Conservation (phyloP, 2,888 invertebrate species). For the Polyploca ridens region DNA sequence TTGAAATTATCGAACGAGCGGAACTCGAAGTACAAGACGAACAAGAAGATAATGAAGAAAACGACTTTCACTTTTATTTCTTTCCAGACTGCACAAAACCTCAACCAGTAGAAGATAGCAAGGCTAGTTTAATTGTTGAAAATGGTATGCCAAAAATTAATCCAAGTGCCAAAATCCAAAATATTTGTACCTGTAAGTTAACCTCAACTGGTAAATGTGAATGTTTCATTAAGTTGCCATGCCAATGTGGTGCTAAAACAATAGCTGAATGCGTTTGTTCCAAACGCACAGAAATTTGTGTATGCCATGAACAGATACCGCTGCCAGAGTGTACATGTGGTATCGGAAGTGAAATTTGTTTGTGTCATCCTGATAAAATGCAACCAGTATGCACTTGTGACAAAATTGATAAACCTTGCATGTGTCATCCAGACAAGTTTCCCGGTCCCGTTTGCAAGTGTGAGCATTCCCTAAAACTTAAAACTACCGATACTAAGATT, state of each 20-base stretch:
- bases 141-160: conserved; percentile 72
- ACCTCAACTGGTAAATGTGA: conserved; percentile 60
- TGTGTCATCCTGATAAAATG: conserved; percentile 61
- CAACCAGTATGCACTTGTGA: conserved; percentile 61
- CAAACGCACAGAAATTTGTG: conserved; percentile 57
- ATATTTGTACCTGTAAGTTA: conserved; percentile 55
- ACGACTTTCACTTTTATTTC: conserved; percentile 75
- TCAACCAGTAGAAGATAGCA: conserved; percentile 47
- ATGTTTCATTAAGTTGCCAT: conserved; percentile 63
- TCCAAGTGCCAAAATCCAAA: conserved; percentile 36
- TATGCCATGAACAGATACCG: conserved; percentile 58
- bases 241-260: conserved; percentile 66
- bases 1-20: conserved; percentile 46
- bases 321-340: conserved; percentile 61
- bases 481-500: conserved; percentile 1
- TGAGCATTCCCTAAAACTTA: conserved; percentile 50
- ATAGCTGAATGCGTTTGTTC: conserved; percentile 60
- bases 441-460: conserved; percentile 67
- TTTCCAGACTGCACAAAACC: conserved; percentile 73
- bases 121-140: conserved; percentile 61
- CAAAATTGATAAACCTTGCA: conserved; percentile 64
- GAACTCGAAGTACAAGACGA: conserved; percentile 28
- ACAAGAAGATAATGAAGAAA: conserved; percentile 49
- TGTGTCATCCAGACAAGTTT: conserved; percentile 59
- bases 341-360: conserved; percentile 54